phyloP scores from a whole-genome alignment of 2,888 invertebrate species.

The Torymus auratus region DNA sequence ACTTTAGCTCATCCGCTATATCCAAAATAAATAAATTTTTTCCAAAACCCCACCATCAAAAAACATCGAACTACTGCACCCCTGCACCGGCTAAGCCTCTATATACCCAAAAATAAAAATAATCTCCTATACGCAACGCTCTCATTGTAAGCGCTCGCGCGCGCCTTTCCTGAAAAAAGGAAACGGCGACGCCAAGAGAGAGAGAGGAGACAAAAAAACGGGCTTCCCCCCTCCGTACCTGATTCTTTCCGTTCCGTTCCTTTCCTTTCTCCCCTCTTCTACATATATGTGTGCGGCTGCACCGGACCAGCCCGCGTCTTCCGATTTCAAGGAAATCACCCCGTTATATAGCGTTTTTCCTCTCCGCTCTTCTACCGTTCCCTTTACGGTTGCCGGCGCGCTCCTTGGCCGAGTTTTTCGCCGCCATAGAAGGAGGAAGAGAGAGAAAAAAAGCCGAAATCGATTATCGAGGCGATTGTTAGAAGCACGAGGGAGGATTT shows the following conservation, averaged over 20 bases:
- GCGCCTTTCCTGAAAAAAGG: conserved; percentile 3
- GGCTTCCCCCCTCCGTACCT: conserved; percentile 7
- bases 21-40: too few relatives aligned
- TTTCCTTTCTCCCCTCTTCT: not conserved
- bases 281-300: not conserved
- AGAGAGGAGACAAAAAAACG: not conserved
- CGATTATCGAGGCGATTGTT: not conserved
- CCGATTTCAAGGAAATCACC: conserved; percentile 52
- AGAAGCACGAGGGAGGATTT: too few relatives aligned
- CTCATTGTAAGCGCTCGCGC: not conserved
- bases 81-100: too few relatives aligned
- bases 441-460: not conserved
- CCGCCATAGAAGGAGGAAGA: not conserved
- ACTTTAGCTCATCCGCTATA: too few relatives aligned
- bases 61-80: too few relatives aligned
- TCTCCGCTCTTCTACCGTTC: conserved; percentile 13
- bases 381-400: not conserved
- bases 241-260: conserved; percentile 34
- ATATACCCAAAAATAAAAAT: conserved; percentile 10
- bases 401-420: conserved; percentile 36
- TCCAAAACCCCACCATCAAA: too few relatives aligned
- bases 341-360: conserved; percentile 49
- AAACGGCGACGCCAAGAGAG: not conserved
- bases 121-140: conserved; percentile 21
- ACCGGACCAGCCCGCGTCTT: conserved; percentile 13